phyloP scores from a whole-genome alignment of 2,797 vertebrate genomes.

The Notoglanidium macrostoma region DNA sequence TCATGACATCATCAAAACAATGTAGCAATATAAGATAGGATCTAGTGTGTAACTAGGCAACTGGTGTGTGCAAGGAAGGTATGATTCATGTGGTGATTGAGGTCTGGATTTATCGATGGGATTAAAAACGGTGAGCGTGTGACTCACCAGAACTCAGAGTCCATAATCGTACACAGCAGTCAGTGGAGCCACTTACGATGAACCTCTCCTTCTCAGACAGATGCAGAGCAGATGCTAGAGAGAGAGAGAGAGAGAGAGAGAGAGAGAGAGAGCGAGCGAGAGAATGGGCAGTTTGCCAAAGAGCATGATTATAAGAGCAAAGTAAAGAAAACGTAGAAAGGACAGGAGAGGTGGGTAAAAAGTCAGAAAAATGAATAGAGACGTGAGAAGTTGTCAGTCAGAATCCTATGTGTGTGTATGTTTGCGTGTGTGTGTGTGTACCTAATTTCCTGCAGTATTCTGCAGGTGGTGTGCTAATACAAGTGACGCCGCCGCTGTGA shows the following conservation, averaged over 20 bases:
- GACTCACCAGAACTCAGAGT: constrained; percentile 74
- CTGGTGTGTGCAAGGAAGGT: constrained; percentile 4
- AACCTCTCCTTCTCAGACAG: constrained; percentile 75
- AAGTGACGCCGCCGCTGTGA: constrained; percentile 79
- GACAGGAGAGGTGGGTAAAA: constrained; percentile 25
- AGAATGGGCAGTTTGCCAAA: constrained; percentile 22
- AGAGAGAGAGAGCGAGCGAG: not conserved
- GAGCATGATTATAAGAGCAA: constrained; percentile 32
- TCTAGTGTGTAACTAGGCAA: constrained; percentile 21
- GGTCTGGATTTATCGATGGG: constrained; percentile 15
- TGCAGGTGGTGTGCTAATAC: constrained; percentile 72
- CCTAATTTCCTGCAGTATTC: constrained; percentile 78
- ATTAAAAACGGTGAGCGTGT: constrained; percentile 36
- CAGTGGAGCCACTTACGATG: constrained; percentile 78
- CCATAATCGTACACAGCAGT: constrained; percentile 81
- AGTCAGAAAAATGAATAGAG: not conserved
- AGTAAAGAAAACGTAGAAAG: constrained; percentile 11
- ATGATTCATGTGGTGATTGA: not conserved
- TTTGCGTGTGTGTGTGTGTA: constrained; percentile 50
- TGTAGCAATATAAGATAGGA: not conserved
- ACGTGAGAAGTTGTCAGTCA: not conserved
- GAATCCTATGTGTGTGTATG: constrained; percentile 8
- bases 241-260: constrained; percentile 13
- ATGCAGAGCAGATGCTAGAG: constrained; percentile 70
- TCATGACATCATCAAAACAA: not conserved